These are phyloP conservation scores for Triops longicaudatus DNA, from an alignment of 1,140 invertebrate genomes.

Conservation along the genomic window DNA sequence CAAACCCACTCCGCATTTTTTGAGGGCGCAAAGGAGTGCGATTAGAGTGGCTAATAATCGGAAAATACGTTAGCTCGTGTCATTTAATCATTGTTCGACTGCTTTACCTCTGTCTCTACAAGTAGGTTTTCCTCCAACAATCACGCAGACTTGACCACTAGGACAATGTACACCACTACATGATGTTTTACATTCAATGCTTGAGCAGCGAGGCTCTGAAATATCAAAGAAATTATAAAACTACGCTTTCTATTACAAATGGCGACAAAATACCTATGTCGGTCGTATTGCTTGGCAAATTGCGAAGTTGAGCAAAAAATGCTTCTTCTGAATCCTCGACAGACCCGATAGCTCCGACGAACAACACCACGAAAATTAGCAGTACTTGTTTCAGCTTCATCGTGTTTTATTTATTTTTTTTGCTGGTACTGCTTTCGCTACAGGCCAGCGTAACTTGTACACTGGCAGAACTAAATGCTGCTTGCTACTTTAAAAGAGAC, in stretches of 20 bases:
- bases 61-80: neutral
- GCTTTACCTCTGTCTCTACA: neutral
- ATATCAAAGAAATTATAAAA: neutral
- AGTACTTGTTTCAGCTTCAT: neutral
- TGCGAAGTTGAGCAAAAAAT: neutral
- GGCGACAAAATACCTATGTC: neutral
- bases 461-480: neutral
- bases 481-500: neutral
- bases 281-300: neutral
- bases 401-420: neutral
- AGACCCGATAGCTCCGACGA: neutral
- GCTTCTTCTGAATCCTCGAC: neutral
- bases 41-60: neutral
- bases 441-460: neutral
- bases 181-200: neutral
- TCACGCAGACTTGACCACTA: neutral
- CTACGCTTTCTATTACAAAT: neutral
- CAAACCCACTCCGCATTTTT: neutral
- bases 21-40: neutral
- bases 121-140: neutral
- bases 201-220: neutral
- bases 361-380: neutral
- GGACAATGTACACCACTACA: neutral
- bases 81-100: neutral
- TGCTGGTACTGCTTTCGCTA: neutral